phyloP scores from a whole-genome alignment of 2,113 vertebrate species.

The Malurus elegans region DNA sequence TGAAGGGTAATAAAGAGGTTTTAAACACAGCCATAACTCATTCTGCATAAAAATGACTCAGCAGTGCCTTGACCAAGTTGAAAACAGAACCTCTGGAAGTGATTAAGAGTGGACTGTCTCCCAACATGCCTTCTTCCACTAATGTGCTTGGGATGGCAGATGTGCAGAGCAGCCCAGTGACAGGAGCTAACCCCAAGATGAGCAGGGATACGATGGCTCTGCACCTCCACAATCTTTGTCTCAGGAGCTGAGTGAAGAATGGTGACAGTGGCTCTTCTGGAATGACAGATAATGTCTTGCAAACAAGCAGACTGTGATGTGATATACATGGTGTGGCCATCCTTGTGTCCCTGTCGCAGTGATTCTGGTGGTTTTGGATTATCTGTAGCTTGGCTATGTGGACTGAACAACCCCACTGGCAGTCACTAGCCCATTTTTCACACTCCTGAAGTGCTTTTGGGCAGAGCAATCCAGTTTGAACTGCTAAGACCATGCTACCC shows the following conservation, averaged over 20 bases:
- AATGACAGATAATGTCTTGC: neutral
- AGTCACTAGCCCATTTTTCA: neutral
- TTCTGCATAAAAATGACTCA: slow-evolving; percentile 48
- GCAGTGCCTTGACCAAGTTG: slow-evolving; percentile 27
- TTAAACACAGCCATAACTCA: slow-evolving; percentile 50
- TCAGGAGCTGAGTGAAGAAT: too few species aligned
- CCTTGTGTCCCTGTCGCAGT: neutral
- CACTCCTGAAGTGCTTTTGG: neutral
- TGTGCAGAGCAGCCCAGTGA: neutral
- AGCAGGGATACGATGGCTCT: neutral
- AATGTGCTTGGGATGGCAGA: neutral
- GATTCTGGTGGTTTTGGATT: neutral
- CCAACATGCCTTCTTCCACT: neutral
- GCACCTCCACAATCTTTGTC: neutral
- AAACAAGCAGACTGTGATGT: neutral
- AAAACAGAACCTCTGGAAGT: slow-evolving; percentile 35
- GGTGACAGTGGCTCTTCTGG: neutral
- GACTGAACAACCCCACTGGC: neutral
- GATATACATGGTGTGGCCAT: accelerated
- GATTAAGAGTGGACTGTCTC: neutral
- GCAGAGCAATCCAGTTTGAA: neutral
- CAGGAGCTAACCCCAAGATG: accelerated
- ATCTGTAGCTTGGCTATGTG: neutral
- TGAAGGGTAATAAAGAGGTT: slow-evolving; percentile 31
- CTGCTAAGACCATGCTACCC: neutral